Evolutionary conservation across 2,113 vertebrate genomes (phyloP).

Genomic region (Callipepla californica): DNA sequence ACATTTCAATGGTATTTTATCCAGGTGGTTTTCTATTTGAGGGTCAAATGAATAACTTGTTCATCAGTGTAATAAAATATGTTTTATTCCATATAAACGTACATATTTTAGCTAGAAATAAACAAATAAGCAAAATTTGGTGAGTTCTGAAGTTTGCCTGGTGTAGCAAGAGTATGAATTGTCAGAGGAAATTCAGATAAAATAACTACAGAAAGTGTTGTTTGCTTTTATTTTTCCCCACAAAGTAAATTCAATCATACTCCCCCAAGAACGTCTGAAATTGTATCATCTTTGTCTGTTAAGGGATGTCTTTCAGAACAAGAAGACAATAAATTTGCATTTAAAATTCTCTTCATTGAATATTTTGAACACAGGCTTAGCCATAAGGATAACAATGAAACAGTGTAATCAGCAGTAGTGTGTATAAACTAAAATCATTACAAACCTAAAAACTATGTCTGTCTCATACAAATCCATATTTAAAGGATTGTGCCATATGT

Average conservation of each 20-base stretch:
- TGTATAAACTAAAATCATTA: not conserved
- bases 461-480: not conserved
- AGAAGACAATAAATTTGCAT: not conserved
- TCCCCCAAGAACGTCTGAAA: not conserved
- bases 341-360: not conserved
- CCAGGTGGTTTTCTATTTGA: conserved; percentile 48
- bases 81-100: not conserved
- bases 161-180: not conserved
- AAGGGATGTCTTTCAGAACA: not conserved
- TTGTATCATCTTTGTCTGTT: not conserved
- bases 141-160: not conserved
- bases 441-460: not conserved
- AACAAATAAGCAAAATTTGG: not conserved
- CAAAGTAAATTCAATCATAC: accelerated
- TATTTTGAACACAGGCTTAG: not conserved
- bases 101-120: not conserved
- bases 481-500: not conserved
- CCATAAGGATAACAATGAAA: not conserved
- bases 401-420: not conserved
- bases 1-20: conserved; percentile 70
- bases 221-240: not conserved
- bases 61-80: conserved; percentile 46
- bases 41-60: conserved; percentile 62
- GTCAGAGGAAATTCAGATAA: not conserved
- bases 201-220: not conserved